These are phyloP conservation scores for Gila orcuttii DNA, from an alignment of 2,113 vertebrate species.

Conservation along the genomic window DNA sequence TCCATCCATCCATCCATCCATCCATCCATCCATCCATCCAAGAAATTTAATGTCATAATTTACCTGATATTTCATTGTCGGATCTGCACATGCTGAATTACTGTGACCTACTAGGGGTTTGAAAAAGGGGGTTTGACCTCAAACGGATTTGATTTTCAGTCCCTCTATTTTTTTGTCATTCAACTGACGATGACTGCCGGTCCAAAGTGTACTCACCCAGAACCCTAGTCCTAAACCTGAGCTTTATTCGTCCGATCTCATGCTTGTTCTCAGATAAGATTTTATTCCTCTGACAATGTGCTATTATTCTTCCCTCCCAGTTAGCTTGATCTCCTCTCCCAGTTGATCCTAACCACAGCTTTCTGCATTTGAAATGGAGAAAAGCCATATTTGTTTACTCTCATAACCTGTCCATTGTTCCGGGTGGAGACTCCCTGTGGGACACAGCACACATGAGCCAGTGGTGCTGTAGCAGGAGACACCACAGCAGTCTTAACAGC, in stretches of 20 bases:
- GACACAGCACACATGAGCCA: constrained; percentile 58
- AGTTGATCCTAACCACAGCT: not conserved
- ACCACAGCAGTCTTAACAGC: constrained; percentile 50
- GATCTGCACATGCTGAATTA: not conserved
- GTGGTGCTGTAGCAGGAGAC: constrained; percentile 47
- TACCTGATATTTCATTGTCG: not conserved
- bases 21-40: too few relatives aligned
- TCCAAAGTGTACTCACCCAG: not conserved
- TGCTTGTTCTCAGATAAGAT: constrained; percentile 6
- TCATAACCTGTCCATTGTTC: constrained; percentile 74
- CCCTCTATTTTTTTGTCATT: not conserved
- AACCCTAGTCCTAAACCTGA: not conserved
- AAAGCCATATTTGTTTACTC: constrained; percentile 70
- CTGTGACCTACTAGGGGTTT: not conserved
- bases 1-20: too few relatives aligned
- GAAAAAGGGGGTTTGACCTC: not conserved
- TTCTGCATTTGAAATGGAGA: constrained; percentile 48
- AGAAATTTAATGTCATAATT: not conserved
- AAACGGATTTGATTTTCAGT: not conserved
- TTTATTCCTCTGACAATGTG: not conserved
- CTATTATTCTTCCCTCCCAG: not conserved
- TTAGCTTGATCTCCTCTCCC: not conserved
- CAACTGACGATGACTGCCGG: not conserved
- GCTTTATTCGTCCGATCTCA: not conserved
- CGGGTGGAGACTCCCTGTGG: constrained; percentile 73